phyloP scores from a whole-genome alignment of 2,888 invertebrate genomes.

The Torymus aiolomorphi region DNA sequence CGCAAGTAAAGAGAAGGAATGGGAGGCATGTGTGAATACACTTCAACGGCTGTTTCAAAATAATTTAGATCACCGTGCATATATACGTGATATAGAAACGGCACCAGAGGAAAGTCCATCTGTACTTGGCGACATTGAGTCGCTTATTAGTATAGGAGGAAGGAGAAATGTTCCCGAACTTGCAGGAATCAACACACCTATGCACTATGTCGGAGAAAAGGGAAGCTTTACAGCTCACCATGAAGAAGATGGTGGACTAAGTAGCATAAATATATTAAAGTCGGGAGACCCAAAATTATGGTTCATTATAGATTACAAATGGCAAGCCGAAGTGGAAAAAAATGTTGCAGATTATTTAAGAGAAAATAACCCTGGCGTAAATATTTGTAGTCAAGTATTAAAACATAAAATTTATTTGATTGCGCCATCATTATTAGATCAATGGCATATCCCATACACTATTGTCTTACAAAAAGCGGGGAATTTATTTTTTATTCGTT shows the following conservation, averaged over 20 bases:
- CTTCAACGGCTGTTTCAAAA: too few species aligned
- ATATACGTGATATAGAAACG: not conserved
- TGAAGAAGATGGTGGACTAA: too few species aligned
- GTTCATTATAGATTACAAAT: not conserved
- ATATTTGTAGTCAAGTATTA: not conserved
- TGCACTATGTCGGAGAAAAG: too few species aligned
- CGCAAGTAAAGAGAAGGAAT: too few species aligned
- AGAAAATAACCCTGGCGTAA: not conserved
- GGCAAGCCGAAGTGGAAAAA: too few species aligned
- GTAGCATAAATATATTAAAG: too few species aligned
- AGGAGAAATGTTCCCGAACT: not conserved
- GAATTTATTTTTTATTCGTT: conserved; percentile 9
- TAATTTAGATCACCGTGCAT: too few species aligned
- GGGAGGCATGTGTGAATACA: too few species aligned
- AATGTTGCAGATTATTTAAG: too few species aligned
- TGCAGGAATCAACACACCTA: too few species aligned
- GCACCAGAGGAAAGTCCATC: not conserved
- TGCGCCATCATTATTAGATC: not conserved
- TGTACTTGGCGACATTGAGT: not conserved
- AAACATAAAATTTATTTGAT: conserved; percentile 14
- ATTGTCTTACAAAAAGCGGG: conserved; percentile 2
- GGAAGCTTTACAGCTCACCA: too few species aligned
- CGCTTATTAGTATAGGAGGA: not conserved
- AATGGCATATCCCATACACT: conserved; percentile 1
- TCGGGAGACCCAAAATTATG: not conserved